Evolutionary conservation across 2,113 vertebrate genomes (phyloP), one percentile per base, ranked within the genome.

Genomic region (Jacana jacana): DNA sequence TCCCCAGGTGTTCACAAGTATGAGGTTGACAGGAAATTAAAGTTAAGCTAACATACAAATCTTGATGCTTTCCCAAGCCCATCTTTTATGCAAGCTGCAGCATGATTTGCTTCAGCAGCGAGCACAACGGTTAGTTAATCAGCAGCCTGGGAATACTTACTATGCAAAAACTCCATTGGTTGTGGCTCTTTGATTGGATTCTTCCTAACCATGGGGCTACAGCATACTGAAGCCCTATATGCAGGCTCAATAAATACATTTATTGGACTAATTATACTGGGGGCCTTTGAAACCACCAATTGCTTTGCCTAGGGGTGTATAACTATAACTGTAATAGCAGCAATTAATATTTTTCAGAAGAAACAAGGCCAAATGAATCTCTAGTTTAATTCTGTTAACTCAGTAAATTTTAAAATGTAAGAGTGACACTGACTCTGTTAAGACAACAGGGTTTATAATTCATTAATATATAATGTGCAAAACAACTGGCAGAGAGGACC

Each of bases 1-100:
- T 97, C 92, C 91, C 95, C 81, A 93, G 68, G 85, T 40, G 10
- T 77, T 90, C 91, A 79, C 90, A 91, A 85, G 93, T 27, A 91
- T 61, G 91, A 95, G 88, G 76, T 14, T 88, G 93, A 96, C 97
- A 98, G 98, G 97, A 98, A 98, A 97, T 98, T 89, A 94, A 97
- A 97, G 68, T 94, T 64, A 86, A 91, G 66, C 87, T 90, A 93
- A 95, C 72, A 73, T 71, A 97, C 89, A 97, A 94, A 97, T 97
- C 95, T 94, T 8, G 61, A 70, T 82, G 92, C 93, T 95, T 93
- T 97, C 92, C 93, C 96, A 96, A 97, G 86, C 92, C 91, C 1
- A 4, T 86, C 76, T 86, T 83, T 92, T 86, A 73, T 13, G 37
- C 94, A 92, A 88, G 77, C 88, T 71, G 83, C 94, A 94, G 95